A percentile compares a stretch with the other conserved stretches of the same genome.
Evolutionary conservation across 1,140 invertebrate genomes (phyloP).

Genomic region (Muscidifurax raptorellus): DNA sequence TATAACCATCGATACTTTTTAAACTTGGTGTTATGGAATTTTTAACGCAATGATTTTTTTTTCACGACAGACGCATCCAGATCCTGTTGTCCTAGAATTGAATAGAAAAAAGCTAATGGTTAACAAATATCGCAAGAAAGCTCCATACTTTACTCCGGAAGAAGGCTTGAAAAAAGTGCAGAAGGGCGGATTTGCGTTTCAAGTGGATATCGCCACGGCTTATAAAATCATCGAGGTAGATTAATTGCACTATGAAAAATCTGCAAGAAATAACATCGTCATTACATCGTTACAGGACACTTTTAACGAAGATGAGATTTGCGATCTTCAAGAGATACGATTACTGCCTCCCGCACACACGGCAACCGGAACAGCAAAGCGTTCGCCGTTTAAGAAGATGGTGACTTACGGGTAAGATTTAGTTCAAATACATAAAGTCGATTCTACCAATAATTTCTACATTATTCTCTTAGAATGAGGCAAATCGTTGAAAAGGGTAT

Average conservation of each 20-base stretch:
- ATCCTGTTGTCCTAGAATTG: constrained; percentile 75
- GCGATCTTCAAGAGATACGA: constrained; percentile 78
- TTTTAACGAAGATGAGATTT: constrained; percentile 79
- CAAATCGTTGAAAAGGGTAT: constrained; percentile 58
- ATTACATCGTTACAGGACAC: constrained; percentile 63
- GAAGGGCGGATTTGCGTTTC: constrained; percentile 78
- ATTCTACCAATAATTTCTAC: neutral
- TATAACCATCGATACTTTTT: neutral
- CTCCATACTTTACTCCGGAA: constrained; percentile 53
- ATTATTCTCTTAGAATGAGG: constrained; percentile 52
- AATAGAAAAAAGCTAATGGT: constrained; percentile 74
- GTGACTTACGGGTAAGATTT: constrained; percentile 77
- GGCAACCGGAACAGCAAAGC: constrained; percentile 76
- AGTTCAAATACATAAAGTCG: neutral
- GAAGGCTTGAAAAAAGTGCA: constrained; percentile 71
- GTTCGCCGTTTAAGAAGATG: constrained; percentile 80
- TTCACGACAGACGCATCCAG: constrained; percentile 75
- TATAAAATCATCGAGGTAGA: constrained; percentile 78
- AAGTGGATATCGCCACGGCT: constrained; percentile 78
- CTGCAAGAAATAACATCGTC: neutral
- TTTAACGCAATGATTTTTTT: neutral
- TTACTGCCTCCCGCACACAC: constrained; percentile 77
- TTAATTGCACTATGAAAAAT: neutral
- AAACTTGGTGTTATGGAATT: neutral
- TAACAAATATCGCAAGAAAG: constrained; percentile 57